phyloP scores from a whole-genome alignment of 2,888 invertebrate genomes.

The Sinhomidia bicolor region DNA sequence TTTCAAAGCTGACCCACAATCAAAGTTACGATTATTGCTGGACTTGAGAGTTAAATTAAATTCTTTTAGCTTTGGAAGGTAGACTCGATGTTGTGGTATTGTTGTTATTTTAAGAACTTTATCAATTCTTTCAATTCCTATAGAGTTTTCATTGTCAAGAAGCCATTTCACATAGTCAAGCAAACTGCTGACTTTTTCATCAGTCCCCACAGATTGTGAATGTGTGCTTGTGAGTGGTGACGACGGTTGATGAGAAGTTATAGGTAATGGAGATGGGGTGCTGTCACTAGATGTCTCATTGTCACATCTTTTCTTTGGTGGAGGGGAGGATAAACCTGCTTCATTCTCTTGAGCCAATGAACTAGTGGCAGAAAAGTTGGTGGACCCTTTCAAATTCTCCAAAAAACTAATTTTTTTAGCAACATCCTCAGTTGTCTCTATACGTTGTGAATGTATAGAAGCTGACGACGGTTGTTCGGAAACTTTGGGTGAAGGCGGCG shows the following conservation, averaged over 20 bases:
- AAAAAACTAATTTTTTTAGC: too few relatives aligned
- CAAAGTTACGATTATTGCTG: neutral
- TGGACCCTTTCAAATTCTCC: too few relatives aligned
- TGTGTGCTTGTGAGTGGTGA: too few relatives aligned
- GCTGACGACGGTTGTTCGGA: too few relatives aligned
- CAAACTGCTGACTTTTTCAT: neutral
- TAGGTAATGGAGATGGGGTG: neutral
- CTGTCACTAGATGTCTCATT: neutral
- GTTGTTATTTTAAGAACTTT: neutral
- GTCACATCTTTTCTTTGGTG: neutral
- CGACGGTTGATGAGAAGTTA: too few relatives aligned
- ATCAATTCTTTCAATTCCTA: neutral
- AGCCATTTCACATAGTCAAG: neutral
- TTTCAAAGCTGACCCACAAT: neutral
- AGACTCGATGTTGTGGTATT: neutral
- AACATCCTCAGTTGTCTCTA: too few relatives aligned
- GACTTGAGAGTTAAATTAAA: neutral
- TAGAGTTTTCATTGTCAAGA: neutral
- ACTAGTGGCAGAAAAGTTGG: too few relatives aligned
- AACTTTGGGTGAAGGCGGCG: too few relatives aligned
- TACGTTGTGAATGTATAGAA: too few relatives aligned
- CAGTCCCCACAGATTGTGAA: too few relatives aligned
- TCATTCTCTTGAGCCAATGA: too few relatives aligned
- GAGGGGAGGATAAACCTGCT: too few relatives aligned
- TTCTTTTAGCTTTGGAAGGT: neutral